phyloP scores from a whole-genome alignment of 2,113 vertebrate species.

The Argyrosomus japonicus region DNA sequence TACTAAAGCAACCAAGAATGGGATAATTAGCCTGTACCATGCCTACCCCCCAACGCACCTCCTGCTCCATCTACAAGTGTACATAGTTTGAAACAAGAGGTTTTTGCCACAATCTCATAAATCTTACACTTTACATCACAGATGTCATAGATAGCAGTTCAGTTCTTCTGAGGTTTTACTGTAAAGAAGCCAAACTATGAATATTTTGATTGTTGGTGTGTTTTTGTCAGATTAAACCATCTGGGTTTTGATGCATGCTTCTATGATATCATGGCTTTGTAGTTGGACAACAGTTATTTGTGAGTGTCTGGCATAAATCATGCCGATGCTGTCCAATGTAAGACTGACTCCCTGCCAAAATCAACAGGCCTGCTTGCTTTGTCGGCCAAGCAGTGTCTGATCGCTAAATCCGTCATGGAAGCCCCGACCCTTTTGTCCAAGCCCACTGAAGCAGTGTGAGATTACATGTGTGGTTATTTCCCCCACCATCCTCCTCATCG shows the following conservation, averaged over 20 bases:
- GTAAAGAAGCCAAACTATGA: background rate
- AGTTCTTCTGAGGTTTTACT: background rate
- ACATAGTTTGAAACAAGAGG: slow-evolving; percentile 16
- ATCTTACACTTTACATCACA: background rate
- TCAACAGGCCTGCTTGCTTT: slow-evolving; percentile 65
- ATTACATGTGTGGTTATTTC: slow-evolving; percentile 68
- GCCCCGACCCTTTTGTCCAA: slow-evolving; percentile 59
- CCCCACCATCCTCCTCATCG: slow-evolving; percentile 46
- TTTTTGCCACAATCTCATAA: background rate
- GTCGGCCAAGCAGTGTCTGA: slow-evolving; percentile 60
- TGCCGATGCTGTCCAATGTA: slow-evolving; percentile 36
- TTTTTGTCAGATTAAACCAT: background rate
- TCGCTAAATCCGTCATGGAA: slow-evolving; percentile 58
- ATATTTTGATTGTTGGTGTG: background rate
- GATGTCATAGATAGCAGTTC: background rate
- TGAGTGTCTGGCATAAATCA: slow-evolving; percentile 32
- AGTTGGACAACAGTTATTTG: slow-evolving; percentile 14
- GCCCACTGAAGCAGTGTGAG: slow-evolving; percentile 61
- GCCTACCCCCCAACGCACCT: slow-evolving; percentile 14
- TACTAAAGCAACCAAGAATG: slow-evolving; percentile 59
- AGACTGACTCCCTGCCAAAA: slow-evolving; percentile 61
- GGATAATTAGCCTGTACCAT: slow-evolving; percentile 65
- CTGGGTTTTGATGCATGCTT: slow-evolving; percentile 13
- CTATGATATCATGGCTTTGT: slow-evolving; percentile 18
- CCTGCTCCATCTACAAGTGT: background rate